phyloP scores from a whole-genome alignment of 2,113 vertebrate genomes.

The Chauna torquata region DNA sequence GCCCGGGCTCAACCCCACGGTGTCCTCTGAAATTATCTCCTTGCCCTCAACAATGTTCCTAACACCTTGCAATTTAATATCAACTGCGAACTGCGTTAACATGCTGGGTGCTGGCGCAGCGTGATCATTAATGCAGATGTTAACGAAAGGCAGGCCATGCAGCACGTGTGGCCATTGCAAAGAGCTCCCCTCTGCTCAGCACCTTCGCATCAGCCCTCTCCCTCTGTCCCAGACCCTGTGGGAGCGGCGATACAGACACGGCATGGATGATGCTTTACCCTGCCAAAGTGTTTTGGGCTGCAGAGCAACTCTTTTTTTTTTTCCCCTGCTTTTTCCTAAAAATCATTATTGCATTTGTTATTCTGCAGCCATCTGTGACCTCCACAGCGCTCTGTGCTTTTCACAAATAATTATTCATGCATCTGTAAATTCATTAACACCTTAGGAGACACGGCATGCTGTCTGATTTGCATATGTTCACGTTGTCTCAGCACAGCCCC shows the following conservation, averaged over 20 bases:
- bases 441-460: neutral
- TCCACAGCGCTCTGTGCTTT: neutral
- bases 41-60: neutral
- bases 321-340: neutral
- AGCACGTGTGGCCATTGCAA: neutral
- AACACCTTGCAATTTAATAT: neutral
- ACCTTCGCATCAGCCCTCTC: neutral
- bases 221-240: neutral
- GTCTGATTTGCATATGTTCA: conserved; percentile 36
- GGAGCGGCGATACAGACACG: neutral
- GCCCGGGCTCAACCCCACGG: neutral
- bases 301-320: neutral
- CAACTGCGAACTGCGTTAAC: neutral
- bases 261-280: neutral
- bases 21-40: neutral
- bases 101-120: accelerated
- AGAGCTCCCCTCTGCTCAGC: neutral
- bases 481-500: neutral
- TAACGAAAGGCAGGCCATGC: neutral
- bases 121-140: neutral
- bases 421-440: conserved; percentile 48
- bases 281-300: neutral
- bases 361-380: conserved; percentile 47
- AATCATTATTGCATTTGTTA: neutral
- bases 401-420: conserved; percentile 51